Base-by-base conservation (phyloP, 2,888 invertebrate genomes). In the Sicus ferrugineus region DNA sequence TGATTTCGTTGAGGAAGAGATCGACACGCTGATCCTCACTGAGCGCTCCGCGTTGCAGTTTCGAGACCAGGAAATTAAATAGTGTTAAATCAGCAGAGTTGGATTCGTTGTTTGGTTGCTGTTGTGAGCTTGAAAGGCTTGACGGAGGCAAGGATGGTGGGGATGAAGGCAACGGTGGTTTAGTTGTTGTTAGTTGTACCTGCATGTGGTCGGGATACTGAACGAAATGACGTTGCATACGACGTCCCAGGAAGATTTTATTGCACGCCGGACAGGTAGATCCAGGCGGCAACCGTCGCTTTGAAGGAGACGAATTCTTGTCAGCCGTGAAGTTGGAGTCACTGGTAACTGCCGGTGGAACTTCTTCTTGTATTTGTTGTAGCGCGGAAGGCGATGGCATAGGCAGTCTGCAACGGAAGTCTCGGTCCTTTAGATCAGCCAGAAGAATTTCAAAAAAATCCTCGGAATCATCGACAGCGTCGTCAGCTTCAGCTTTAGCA, bases 21-120 rank as follows among this genome's bases (percentile, higher is more conserved):
- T 83, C 82, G 23, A 82, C 81, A 6, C 83, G 82, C 71, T 85
- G 82, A 34, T 84, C 84, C 68, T 84, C 83, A 38, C 77, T 77
- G 5, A 84, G 77, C 2, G 79, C 75, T 19, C 79, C 74, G 26
- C 77, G 76, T 68, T 85, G 83, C 6, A 85, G 73, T 72, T 85
- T 83, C 9, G 76, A 75, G 1, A 81, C 81, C 0, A 85, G 76
- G 46, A 84, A 80, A 16, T 77, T 79, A 72, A 83, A 85, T 0
- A 85, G 73, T 0, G 81, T 78, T 74, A 78, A 75, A 19, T 80
- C 77, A 34, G 74, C 76, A 2, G 34, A 14, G 46, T 65, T 52
- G 26, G 19, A 7, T n/a, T 62, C 52, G n/a, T 61, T 21, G 5
- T 38, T 23, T 9, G 19, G 1, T 16, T 61, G 61, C 1, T 34